These are phyloP conservation scores for Sisor rabdophorus DNA, from an alignment of 2,113 vertebrate species.

Conservation along the genomic window DNA sequence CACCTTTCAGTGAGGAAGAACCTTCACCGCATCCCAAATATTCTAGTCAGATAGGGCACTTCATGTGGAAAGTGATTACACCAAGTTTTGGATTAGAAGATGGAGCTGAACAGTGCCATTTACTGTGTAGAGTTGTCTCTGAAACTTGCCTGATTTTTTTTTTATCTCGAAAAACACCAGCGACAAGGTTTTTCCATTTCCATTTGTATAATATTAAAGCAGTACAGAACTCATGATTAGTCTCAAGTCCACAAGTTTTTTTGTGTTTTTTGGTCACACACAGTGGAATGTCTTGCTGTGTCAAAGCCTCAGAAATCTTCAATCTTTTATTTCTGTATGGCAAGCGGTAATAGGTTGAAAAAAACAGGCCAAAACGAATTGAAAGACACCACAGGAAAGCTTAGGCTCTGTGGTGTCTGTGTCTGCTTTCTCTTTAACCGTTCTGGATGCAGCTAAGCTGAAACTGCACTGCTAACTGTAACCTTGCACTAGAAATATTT, in stretches of 20 bases:
- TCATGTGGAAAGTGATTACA: conserved; percentile 22
- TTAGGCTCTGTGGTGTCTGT: background rate
- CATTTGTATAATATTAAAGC: too few relatives aligned
- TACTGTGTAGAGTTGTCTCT: conserved; percentile 7
- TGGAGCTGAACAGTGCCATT: conserved; percentile 18
- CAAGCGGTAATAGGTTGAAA: conserved; percentile 50
- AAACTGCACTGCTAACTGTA: background rate
- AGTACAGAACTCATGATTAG: too few relatives aligned
- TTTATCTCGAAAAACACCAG: background rate
- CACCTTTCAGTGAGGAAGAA: conserved; percentile 32
- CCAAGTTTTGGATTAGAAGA: conserved; percentile 14
- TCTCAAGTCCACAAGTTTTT: conserved; percentile 5
- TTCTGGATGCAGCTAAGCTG: background rate
- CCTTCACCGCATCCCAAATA: conserved; percentile 30
- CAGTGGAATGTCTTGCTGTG: conserved; percentile 41
- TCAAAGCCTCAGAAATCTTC: conserved; percentile 55
- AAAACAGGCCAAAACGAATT: conserved; percentile 31
- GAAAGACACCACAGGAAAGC: background rate
- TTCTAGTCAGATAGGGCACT: conserved; percentile 33
- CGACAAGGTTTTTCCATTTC: conserved; percentile 8
- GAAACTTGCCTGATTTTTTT: background rate
- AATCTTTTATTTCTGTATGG: conserved; percentile 64
- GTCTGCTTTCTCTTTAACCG: background rate
- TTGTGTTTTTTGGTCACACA: conserved; percentile 15
- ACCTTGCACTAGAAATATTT: background rate